Conservation (phyloP, 35 echinoderm and acorn worm species). For the Hemicentrotus pulcherrimus region DNA sequence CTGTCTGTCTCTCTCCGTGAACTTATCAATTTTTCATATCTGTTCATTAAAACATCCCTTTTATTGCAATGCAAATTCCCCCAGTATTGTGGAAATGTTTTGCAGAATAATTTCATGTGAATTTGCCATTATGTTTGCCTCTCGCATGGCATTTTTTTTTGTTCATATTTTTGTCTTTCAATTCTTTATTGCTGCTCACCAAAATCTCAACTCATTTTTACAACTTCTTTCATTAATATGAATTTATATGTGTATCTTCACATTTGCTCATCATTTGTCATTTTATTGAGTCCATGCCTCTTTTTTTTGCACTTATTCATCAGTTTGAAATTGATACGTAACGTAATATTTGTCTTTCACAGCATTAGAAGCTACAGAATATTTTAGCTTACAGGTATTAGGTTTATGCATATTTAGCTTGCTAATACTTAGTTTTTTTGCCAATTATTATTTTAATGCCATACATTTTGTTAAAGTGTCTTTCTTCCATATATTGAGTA, state of each 20-base stretch:
- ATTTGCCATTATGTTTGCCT: background rate
- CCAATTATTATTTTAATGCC: no score
- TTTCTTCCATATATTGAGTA: no score
- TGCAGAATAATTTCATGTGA: background rate
- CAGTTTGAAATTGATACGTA: no score
- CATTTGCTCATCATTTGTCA: background rate
- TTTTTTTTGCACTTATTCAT: background rate
- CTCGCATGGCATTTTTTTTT: background rate
- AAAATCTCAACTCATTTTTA: background rate
- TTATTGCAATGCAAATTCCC: background rate
- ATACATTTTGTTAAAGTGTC: no score
- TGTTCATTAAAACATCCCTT: background rate
- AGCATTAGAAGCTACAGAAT: no score
- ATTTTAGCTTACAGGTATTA: no score
- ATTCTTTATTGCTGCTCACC: background rate
- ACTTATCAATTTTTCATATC: background rate
- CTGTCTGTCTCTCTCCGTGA: background rate
- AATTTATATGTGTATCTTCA: background rate
- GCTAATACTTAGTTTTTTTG: no score
- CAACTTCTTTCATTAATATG: background rate
- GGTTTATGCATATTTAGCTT: no score
- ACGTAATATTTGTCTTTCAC: no score
- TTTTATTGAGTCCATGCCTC: background rate
- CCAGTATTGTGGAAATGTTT: background rate
- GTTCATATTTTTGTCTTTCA: background rate